These are phyloP conservation scores for Geopemphigus sp. DNA, from an alignment of 1,140 invertebrate genomes.

Conservation along the genomic window DNA sequence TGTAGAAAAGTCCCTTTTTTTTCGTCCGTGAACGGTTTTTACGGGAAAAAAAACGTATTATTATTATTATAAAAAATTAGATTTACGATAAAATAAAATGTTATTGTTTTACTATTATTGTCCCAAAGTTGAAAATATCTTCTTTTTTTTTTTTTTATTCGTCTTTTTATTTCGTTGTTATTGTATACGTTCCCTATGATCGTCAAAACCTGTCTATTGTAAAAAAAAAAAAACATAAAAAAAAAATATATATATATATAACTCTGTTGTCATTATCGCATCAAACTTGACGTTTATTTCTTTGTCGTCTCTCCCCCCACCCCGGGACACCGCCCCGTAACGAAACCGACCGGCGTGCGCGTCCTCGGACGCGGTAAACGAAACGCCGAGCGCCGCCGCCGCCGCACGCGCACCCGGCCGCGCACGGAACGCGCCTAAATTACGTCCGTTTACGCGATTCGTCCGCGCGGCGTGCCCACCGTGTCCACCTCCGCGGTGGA, in stretches of 20 bases:
- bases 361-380: no score
- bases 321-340: neutral
- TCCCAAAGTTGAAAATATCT: slow-evolving; percentile 38
- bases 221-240: slow-evolving; percentile 34
- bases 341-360: no score
- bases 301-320: neutral
- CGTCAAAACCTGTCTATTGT: slow-evolving; percentile 47
- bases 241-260: slow-evolving; percentile 20
- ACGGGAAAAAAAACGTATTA: slow-evolving; percentile 14
- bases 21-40: slow-evolving; percentile 23
- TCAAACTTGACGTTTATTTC: slow-evolving; percentile 17
- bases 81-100: slow-evolving; percentile 36
- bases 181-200: slow-evolving; percentile 49
- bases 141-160: slow-evolving; percentile 46
- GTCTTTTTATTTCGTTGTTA: slow-evolving; percentile 50
- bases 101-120: slow-evolving; percentile 39
- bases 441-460: no score
- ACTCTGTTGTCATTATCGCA: slow-evolving; percentile 43
- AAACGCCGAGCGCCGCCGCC: no score
- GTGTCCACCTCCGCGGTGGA: no score
- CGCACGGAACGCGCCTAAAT: no score
- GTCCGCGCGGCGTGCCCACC: no score
- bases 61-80: slow-evolving; percentile 35
- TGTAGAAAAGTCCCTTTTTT: slow-evolving; percentile 14
- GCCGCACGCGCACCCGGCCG: no score